Conservation (phyloP, 2,113 vertebrate species). For the Himantopus leucocephalus region DNA sequence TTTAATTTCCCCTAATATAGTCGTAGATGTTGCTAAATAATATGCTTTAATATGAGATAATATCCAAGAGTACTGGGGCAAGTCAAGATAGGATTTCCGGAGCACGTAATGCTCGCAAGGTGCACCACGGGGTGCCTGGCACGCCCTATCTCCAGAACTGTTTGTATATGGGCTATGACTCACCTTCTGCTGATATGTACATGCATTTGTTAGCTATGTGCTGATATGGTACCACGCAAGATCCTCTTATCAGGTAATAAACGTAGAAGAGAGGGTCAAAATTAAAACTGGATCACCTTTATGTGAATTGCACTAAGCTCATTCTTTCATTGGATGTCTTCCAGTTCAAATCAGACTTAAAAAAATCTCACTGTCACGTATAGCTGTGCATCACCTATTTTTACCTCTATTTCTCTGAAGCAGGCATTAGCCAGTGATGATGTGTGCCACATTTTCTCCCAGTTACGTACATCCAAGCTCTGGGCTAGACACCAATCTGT, state of each 20-base stretch:
- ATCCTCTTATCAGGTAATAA: background rate
- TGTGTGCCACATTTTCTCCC: background rate
- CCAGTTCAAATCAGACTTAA: background rate
- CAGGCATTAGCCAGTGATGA: background rate
- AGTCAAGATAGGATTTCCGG: background rate
- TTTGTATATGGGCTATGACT: background rate
- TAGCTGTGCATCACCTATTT: background rate
- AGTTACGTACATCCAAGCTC: background rate
- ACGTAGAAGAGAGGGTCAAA: background rate
- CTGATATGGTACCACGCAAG: background rate
- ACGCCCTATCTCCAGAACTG: background rate
- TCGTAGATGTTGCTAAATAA: accelerated
- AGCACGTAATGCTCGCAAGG: accelerated
- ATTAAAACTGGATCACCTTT: background rate
- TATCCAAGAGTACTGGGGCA: too few species aligned
- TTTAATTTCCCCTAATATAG: accelerated
- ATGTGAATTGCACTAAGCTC: background rate
- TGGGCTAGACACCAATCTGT: background rate
- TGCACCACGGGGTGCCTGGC: background rate
- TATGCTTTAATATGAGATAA: background rate
- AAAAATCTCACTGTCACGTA: background rate
- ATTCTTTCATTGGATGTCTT: background rate
- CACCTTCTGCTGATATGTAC: background rate
- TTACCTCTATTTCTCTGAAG: background rate
- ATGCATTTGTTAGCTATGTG: background rate